Evolutionary conservation across 2,113 vertebrate genomes (phyloP), one percentile per base, ranked within the genome.

Genomic region (Kryptolebias marmoratus): DNA sequence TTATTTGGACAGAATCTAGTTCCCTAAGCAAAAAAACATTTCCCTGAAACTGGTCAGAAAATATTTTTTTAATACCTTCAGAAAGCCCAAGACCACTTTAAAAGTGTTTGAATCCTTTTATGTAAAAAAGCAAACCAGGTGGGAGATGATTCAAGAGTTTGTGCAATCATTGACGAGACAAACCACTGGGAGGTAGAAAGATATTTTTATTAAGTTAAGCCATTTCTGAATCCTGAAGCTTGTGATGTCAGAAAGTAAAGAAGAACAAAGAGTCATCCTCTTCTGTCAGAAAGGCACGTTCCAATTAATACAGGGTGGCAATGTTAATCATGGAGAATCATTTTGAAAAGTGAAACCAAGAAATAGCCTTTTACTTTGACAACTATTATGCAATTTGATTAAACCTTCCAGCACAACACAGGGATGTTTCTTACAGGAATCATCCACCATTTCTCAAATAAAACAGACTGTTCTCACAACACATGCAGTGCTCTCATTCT

Each of bases 121-220:
- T 22, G 22, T 22, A 22, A 22, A 22, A 22, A 22, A 22, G 22
- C 22, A 22, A 22, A 22, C 22, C 22, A 22, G 22, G 22, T 22
- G 3, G 7, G 36, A 36, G 36, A 36, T 3, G 36, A 42, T 10
- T 42, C 39, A 42, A 42, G 5, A 42, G 5, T 42, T 42, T 10
- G 9, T 1, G 10, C 39, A 42, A 50, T 50, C 16, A 54, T 42
- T 10, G 61, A 68, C 2, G 53, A 72, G 12, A 16, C 1, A 28
- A 57, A 64, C 31, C 4, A 72, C 30, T 70, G 27, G 44, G 62
- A 71, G 68, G 73, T 87, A 85, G 86, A 88, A 88, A 86, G 57
- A 65, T 50, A 60, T 36, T 58, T 85, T 84, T 87, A 87, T 84
- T 85, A 28, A 62, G 3, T 62, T 22, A 13, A 76, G 55, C 59